These are phyloP conservation scores for Rhinogobius similis DNA, from an alignment of 2,113 vertebrate species.

Conservation along the genomic window DNA sequence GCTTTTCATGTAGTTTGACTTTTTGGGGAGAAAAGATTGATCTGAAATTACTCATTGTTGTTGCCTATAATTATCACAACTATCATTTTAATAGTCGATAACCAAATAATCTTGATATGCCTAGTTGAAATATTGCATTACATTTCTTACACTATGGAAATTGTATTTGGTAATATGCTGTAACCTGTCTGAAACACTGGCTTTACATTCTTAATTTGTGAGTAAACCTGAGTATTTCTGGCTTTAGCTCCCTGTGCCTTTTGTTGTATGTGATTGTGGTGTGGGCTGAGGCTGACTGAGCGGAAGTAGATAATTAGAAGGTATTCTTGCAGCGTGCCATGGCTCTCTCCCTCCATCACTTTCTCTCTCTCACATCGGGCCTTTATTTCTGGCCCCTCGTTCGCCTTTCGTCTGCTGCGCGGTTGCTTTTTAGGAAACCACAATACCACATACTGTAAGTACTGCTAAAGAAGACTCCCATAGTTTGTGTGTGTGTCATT, in stretches of 20 bases:
- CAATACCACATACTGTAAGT: conserved; percentile 64
- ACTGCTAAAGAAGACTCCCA: conserved; percentile 49
- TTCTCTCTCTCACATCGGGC: conserved; percentile 40
- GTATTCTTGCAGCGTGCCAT: conserved; percentile 58
- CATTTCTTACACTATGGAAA: no score
- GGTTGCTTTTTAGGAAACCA: conserved; percentile 54
- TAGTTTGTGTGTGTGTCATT: conserved; percentile 18
- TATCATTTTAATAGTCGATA: no score
- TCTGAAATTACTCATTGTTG: no score
- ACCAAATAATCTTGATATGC: no score
- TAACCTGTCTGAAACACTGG: conserved; percentile 40
- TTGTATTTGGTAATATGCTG: not conserved
- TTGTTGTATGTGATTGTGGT: conserved; percentile 42
- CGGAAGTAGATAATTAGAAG: conserved; percentile 78
- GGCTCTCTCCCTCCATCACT: conserved; percentile 36
- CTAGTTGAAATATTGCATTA: not conserved
- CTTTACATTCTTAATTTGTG: conserved; percentile 24
- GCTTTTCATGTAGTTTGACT: no score
- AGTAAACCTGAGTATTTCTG: conserved; percentile 12
- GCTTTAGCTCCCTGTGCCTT: conserved; percentile 10
- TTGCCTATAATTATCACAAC: no score
- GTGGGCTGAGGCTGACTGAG: conserved; percentile 56
- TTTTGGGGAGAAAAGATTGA: no score
- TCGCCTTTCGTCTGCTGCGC: conserved; percentile 32
- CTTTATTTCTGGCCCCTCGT: conserved; percentile 26